A percentile compares a stretch with the other conserved stretches of the same genome.
Conservation (phyloP, 2,888 invertebrate genomes). For the Drosophila macrospina region DNA sequence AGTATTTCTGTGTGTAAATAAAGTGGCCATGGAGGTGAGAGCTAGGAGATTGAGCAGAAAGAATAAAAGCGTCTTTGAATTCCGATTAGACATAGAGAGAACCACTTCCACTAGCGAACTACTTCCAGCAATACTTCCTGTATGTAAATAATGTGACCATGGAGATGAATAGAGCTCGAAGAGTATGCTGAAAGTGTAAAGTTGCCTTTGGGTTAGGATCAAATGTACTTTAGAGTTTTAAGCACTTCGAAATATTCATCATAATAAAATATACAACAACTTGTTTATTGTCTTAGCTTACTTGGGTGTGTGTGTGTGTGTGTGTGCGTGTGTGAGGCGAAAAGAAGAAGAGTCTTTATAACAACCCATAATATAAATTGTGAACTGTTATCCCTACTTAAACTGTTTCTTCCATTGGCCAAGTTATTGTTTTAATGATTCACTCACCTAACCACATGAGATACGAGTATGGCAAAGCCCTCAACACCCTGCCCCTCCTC, state of each 20-base stretch:
- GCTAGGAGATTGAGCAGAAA: background rate
- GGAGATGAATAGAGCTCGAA: too few species aligned
- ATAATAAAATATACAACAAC: background rate
- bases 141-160: too few species aligned
- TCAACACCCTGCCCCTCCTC: constrained; percentile 3
- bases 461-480: constrained; percentile 36
- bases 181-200: too few species aligned
- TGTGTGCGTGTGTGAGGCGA: too few species aligned
- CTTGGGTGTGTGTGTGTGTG: too few species aligned
- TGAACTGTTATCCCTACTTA: background rate
- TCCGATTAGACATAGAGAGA: background rate
- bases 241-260: background rate
- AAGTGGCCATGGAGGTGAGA: constrained; percentile 3
- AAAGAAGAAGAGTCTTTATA: background rate
- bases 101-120: too few species aligned
- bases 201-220: too few species aligned
- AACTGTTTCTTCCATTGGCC: background rate
- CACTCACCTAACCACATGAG: constrained; percentile 44
- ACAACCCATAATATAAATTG: background rate
- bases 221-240: too few species aligned
- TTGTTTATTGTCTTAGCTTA: background rate
- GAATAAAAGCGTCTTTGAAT: background rate
- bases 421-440: constrained; percentile 47
- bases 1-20: constrained; percentile 24
- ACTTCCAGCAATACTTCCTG: too few species aligned